Evolutionary conservation across 2,797 vertebrate species (phyloP).

Genomic region (Benthosema pterotum): DNA sequence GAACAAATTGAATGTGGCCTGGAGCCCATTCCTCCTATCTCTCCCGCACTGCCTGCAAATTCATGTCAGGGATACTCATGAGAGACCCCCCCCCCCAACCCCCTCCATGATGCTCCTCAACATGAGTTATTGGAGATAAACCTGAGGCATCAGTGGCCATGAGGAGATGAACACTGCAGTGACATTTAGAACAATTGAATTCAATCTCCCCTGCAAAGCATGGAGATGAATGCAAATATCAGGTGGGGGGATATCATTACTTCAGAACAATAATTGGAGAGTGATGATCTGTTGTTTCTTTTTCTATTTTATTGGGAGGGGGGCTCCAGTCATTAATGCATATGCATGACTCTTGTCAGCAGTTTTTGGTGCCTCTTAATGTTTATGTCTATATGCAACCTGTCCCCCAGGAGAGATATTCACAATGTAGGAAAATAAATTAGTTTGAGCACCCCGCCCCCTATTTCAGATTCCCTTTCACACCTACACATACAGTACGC

Average conservation of each 20-base stretch:
- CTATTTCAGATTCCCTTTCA: not conserved
- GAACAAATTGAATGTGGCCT: slow-evolving; percentile 17
- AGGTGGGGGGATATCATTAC: slow-evolving; percentile 47
- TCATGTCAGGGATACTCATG: slow-evolving; percentile 28
- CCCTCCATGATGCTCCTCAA: slow-evolving; percentile 20
- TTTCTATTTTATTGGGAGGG: not conserved
- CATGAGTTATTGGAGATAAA: slow-evolving; percentile 61
- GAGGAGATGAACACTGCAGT: slow-evolving; percentile 32
- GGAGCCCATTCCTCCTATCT: slow-evolving; percentile 29
- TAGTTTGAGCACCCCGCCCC: slow-evolving; percentile 38
- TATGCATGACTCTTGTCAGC: slow-evolving; percentile 61
- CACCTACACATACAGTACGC: not conserved
- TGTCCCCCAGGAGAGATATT: slow-evolving; percentile 48
- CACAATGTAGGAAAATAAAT: slow-evolving; percentile 59
- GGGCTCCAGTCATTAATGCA: slow-evolving; percentile 14
- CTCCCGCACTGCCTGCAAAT: slow-evolving; percentile 33
- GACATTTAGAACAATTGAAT: slow-evolving; percentile 41
- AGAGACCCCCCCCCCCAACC: slow-evolving; percentile 7
- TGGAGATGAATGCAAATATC: slow-evolving; percentile 26
- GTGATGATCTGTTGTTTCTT: slow-evolving; percentile 32
- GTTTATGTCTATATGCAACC: slow-evolving; percentile 45
- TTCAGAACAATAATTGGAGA: slow-evolving; percentile 31
- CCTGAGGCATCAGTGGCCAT: slow-evolving; percentile 34
- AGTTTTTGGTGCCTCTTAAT: slow-evolving; percentile 48
- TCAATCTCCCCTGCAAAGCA: slow-evolving; percentile 15